Conservation (phyloP, 2,797 vertebrate genomes). For the Manis pentadactyla region DNA sequence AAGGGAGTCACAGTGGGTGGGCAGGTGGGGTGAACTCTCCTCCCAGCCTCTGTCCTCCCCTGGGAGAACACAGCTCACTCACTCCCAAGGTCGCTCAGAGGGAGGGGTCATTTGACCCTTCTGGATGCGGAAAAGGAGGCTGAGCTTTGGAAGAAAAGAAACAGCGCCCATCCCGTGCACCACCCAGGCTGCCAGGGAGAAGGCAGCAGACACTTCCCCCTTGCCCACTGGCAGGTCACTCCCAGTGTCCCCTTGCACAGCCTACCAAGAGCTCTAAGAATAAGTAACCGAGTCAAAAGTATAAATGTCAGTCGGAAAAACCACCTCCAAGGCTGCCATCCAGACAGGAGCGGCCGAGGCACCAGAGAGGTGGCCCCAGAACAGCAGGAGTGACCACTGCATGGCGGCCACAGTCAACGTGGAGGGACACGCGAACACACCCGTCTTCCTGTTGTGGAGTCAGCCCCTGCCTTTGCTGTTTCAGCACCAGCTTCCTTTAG, state of each 20-base stretch:
- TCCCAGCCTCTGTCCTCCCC: not conserved
- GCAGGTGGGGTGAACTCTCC: not conserved
- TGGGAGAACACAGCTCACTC: not conserved
- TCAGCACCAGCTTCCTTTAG: conserved; percentile 57
- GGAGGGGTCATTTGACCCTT: not conserved
- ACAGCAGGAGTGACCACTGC: not conserved
- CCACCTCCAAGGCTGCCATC: not conserved
- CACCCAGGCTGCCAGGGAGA: not conserved
- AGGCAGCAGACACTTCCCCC: too few species aligned
- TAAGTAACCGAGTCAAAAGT: not conserved
- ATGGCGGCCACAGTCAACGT: not conserved
- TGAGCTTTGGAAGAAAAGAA: not conserved
- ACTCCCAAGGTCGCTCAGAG: not conserved
- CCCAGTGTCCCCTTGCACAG: not conserved
- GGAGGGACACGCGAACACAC: not conserved
- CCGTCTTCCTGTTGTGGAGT: conserved; percentile 60
- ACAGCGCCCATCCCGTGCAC: accelerated
- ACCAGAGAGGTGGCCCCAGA: not conserved
- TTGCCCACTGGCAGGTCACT: not conserved
- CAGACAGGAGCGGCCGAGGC: not conserved
- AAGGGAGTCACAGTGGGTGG: accelerated
- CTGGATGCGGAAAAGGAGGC: not conserved
- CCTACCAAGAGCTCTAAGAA: not conserved
- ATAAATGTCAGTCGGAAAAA: not conserved
- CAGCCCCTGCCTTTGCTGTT: not conserved